These are phyloP conservation scores for Aspiorhynchus laticeps DNA, from an alignment of 2,113 vertebrate genomes.

Conservation along the genomic window DNA sequence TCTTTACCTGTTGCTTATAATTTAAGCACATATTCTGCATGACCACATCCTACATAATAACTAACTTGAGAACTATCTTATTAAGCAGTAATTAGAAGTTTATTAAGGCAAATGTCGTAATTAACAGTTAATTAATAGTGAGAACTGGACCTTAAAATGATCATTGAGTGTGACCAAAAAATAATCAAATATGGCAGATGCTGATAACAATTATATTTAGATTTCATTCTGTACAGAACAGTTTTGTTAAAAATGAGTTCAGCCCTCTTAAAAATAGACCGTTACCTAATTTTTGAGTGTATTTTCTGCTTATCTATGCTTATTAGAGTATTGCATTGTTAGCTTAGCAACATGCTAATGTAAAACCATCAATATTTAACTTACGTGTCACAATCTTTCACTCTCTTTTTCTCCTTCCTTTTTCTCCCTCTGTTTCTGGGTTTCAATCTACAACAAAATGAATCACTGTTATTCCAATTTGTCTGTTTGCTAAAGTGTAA, in stretches of 20 bases:
- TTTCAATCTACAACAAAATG: slow-evolving; percentile 62
- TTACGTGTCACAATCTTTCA: slow-evolving; percentile 77
- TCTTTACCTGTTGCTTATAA: no score
- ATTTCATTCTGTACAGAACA: not conserved
- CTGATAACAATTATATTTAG: not conserved
- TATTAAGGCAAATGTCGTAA: no score
- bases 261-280: no score
- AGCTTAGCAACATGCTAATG: not conserved
- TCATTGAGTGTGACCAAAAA: no score
- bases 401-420: slow-evolving; percentile 75
- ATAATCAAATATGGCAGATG: not conserved
- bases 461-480: not conserved
- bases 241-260: not conserved
- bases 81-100: no score
- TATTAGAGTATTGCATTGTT: not conserved
- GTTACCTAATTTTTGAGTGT: not conserved
- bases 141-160: no score
- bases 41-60: no score
- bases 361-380: not conserved
- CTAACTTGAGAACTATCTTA: no score
- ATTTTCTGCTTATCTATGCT: not conserved
- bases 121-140: no score
- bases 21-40: no score
- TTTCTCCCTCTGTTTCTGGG: slow-evolving; percentile 72
- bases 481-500: not conserved